phyloP scores from a whole-genome alignment of 2,113 vertebrate species.

The Plestiodon gilberti region DNA sequence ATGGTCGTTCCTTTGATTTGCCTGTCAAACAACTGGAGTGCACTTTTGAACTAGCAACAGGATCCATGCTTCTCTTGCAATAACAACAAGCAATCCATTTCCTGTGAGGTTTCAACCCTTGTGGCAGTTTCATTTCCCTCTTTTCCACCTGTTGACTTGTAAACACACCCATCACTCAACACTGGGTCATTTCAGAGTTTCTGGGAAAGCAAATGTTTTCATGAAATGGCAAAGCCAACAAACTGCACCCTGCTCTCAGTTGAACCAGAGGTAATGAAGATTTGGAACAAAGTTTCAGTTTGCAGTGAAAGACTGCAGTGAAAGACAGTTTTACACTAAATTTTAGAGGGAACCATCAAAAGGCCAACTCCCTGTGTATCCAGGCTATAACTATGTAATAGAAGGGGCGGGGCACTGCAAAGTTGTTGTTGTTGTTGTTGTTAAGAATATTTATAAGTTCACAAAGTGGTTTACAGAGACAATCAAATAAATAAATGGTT shows the following conservation, averaged over 20 bases:
- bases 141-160: constrained; percentile 4
- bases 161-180: not conserved
- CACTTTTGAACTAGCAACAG: not conserved
- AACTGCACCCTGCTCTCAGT: not conserved
- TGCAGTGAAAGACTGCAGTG: not conserved
- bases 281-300: not conserved
- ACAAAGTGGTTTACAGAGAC: too few relatives aligned
- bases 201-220: constrained; percentile 4
- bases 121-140: not conserved
- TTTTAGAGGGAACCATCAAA: not conserved
- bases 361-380: not conserved
- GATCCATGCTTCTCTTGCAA: not conserved
- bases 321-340: not conserved
- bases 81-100: constrained; percentile 9
- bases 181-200: not conserved
- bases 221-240: not conserved
- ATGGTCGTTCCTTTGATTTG: not conserved
- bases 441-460: too few relatives aligned
- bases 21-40: not conserved
- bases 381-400: too few relatives aligned
- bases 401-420: too few relatives aligned
- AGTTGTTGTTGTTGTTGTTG: too few relatives aligned
- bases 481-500: too few relatives aligned
- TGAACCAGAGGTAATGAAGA: not conserved
- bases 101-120: not conserved